phyloP scores from a whole-genome alignment of 2,113 vertebrate genomes.

The Chionis minor region DNA sequence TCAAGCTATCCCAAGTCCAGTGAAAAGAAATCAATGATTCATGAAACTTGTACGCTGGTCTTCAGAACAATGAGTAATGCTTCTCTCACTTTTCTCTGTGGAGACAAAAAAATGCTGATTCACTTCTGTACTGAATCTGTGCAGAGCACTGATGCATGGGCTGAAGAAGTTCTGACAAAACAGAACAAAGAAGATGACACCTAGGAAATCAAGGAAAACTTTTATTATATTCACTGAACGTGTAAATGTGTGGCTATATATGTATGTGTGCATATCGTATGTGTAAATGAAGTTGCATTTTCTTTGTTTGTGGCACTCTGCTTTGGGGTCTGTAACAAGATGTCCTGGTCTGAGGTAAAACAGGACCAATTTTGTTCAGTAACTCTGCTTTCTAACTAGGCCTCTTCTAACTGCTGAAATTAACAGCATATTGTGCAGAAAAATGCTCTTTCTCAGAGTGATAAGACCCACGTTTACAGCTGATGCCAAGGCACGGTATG shows the following conservation, averaged over 20 bases:
- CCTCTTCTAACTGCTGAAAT: no score
- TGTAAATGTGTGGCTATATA: background rate
- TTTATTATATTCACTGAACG: background rate
- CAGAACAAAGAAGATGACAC: background rate
- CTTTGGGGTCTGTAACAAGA: background rate
- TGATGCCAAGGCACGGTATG: no score
- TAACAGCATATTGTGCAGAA: no score
- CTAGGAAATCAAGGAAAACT: background rate
- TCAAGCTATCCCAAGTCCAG: background rate
- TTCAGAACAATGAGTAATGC: background rate
- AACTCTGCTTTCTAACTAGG: no score
- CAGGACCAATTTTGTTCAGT: no score
- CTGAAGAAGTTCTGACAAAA: background rate
- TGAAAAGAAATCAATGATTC: slow-evolving; percentile 23
- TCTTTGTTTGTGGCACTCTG: background rate
- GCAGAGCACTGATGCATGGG: background rate
- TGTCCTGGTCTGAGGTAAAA: no score
- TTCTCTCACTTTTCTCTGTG: background rate
- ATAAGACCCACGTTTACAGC: no score
- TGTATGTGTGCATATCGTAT: rapidly evolving
- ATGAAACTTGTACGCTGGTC: background rate
- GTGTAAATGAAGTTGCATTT: background rate
- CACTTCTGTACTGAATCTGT: background rate
- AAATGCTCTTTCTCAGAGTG: no score
- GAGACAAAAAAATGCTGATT: background rate